Evolutionary conservation across 2,113 vertebrate species (phyloP).

Genomic region (Nothoprocta perdicaria): DNA sequence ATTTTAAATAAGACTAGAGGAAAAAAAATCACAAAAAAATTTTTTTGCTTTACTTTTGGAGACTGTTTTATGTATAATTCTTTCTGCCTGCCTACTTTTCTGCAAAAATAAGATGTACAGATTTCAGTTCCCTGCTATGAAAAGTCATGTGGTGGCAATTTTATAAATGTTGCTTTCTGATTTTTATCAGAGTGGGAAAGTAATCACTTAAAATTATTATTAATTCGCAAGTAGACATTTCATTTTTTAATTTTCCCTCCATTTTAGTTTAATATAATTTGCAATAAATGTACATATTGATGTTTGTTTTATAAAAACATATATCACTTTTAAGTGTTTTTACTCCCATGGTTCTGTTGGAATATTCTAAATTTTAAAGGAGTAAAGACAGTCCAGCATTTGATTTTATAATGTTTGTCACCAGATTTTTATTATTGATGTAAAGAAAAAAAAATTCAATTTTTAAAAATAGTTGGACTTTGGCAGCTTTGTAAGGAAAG

Average conservation of each 20-base stretch:
- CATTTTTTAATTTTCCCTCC: slow-evolving; percentile 78
- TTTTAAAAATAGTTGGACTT: slow-evolving; percentile 81
- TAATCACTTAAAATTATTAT: slow-evolving; percentile 81
- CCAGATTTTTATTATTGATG: slow-evolving; percentile 86
- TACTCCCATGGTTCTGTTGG: slow-evolving; percentile 79
- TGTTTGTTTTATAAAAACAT: slow-evolving; percentile 84
- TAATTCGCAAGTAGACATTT: slow-evolving; percentile 82
- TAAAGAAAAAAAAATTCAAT: slow-evolving; percentile 76
- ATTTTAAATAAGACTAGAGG: slow-evolving; percentile 74
- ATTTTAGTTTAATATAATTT: slow-evolving; percentile 87
- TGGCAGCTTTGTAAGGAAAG: slow-evolving; percentile 83
- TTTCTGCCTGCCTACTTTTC: slow-evolving; percentile 85
- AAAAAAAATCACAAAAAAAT: slow-evolving; percentile 35
- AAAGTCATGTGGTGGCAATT: slow-evolving; percentile 85
- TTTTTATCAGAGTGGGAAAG: slow-evolving; percentile 85
- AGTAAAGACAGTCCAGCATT: slow-evolving; percentile 81
- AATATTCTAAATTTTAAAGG: slow-evolving; percentile 82
- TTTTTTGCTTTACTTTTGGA: slow-evolving; percentile 81
- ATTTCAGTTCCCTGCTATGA: slow-evolving; percentile 83
- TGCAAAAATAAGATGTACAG: slow-evolving; percentile 86
- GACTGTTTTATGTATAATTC: slow-evolving; percentile 85
- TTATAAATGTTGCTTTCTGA: slow-evolving; percentile 86
- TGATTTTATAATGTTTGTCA: slow-evolving; percentile 85
- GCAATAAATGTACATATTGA: slow-evolving; percentile 87
- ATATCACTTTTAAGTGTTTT: slow-evolving; percentile 82